Percentiles rank a stretch among this genome's conserved stretches.
phyloP scores from a whole-genome alignment of 1,140 invertebrate genomes.

The Drosophila subobscura region DNA sequence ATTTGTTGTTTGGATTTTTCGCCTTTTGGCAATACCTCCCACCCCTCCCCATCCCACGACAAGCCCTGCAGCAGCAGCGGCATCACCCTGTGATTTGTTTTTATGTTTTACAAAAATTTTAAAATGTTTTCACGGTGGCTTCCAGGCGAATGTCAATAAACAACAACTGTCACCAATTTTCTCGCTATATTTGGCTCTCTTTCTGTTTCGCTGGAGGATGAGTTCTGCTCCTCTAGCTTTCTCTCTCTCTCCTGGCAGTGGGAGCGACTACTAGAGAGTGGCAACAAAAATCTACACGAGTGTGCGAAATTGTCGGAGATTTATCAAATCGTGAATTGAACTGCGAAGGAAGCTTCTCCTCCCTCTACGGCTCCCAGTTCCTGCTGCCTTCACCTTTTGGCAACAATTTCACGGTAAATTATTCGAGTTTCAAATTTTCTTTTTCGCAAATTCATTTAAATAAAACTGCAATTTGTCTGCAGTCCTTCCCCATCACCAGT shows the following conservation, averaged over 20 bases:
- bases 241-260: constrained; percentile 22
- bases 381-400: constrained; percentile 6
- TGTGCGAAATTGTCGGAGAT: constrained; percentile 78
- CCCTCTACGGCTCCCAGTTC: not conserved
- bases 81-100: constrained; percentile 55
- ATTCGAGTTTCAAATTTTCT: constrained; percentile 40
- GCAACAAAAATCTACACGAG: constrained; percentile 48
- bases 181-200: not conserved
- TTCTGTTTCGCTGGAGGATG: not conserved
- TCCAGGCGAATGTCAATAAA: constrained; percentile 74
- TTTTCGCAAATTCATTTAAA: constrained; percentile 64
- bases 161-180: constrained; percentile 78
- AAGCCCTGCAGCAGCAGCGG: no score
- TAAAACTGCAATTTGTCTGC: constrained; percentile 75
- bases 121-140: constrained; percentile 82
- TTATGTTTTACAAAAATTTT: constrained; percentile 81
- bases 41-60: not conserved
- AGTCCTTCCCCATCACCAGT: not conserved
- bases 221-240: not conserved
- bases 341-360: constrained; percentile 2
- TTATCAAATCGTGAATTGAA: constrained; percentile 74
- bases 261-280: constrained; percentile 10
- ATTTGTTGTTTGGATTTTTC: constrained; percentile 40
- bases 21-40: not conserved
- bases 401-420: constrained; percentile 75